Conservation (phyloP, 2,113 vertebrate genomes). For the Probosciger aterrimus region DNA sequence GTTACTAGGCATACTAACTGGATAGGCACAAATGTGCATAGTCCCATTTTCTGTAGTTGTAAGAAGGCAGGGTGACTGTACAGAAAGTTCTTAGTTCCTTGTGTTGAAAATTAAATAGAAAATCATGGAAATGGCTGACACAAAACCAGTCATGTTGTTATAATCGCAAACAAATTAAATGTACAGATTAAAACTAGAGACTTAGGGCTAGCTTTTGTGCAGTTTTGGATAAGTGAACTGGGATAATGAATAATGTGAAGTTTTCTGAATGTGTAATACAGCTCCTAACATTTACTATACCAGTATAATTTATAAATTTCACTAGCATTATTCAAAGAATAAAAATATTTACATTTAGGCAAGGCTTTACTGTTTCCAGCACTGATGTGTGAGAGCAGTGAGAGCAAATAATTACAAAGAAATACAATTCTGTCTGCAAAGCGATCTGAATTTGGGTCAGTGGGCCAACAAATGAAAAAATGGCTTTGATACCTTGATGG, state of each 20-base stretch:
- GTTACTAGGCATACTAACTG: not conserved
- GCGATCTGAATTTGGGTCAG: not conserved
- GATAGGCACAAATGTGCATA: not conserved
- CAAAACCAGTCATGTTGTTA: not conserved
- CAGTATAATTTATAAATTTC: not conserved
- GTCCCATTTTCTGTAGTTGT: not conserved
- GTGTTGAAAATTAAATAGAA: not conserved
- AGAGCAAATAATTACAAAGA: not conserved
- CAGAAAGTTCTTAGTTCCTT: not conserved
- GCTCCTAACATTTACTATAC: not conserved
- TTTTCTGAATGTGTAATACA: not conserved
- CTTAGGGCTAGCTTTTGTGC: not conserved
- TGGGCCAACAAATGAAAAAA: not conserved
- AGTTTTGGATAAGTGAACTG: not conserved
- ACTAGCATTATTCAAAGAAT: not conserved
- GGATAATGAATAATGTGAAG: not conserved
- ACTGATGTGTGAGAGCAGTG: not conserved
- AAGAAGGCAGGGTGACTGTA: not conserved
- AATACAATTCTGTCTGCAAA: not conserved
- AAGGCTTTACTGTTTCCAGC: not conserved
- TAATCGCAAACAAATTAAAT: not conserved
- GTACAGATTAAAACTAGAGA: not conserved
- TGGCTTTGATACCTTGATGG: not conserved
- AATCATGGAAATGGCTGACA: not conserved
- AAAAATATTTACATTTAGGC: not conserved